These are phyloP conservation scores for Porites lobata DNA, from an alignment of 92 coral and sea anemone genomes.

Conservation along the genomic window DNA sequence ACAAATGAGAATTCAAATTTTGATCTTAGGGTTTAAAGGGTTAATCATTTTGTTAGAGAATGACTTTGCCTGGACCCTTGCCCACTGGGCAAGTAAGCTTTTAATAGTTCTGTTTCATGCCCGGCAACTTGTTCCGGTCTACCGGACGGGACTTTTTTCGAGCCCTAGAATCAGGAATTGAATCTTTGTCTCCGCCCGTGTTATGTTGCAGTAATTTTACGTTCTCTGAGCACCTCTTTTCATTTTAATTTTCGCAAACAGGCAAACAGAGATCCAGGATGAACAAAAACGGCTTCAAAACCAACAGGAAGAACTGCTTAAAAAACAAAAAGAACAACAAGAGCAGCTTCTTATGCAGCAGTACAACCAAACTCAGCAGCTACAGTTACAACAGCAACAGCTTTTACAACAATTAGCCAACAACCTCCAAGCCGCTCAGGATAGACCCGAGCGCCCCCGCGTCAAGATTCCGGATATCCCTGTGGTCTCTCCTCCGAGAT, in stretches of 20 bases:
- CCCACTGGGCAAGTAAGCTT: too few species aligned
- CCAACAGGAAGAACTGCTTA: constrained; percentile 91
- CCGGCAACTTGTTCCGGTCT: too few species aligned
- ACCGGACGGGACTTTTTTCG: too few species aligned
- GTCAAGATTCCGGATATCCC: constrained; percentile 53
- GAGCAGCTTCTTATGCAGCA: constrained; percentile 94
- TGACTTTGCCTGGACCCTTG: too few species aligned
- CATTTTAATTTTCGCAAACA: neutral
- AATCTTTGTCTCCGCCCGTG: neutral
- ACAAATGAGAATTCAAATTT: too few species aligned
- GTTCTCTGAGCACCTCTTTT: neutral
- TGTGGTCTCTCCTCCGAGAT: constrained; percentile 62
- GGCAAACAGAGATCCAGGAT: constrained; percentile 78
- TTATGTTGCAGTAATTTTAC: neutral
- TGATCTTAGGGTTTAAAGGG: too few species aligned
- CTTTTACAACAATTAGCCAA: constrained; percentile 81
- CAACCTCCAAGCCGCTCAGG: constrained; percentile 59
- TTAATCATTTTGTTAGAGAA: too few species aligned
- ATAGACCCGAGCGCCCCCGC: constrained; percentile 35
- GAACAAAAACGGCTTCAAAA: constrained; percentile 89
- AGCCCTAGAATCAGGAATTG: too few species aligned
- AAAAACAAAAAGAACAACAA: constrained; percentile 89
- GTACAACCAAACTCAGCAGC: constrained; percentile 83
- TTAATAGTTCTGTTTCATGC: too few species aligned
- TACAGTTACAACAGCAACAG: constrained; percentile 89